Evolutionary conservation across 2,113 vertebrate genomes (phyloP), one percentile per base, ranked within the genome.

Genomic region (Oreamnos americanus): DNA sequence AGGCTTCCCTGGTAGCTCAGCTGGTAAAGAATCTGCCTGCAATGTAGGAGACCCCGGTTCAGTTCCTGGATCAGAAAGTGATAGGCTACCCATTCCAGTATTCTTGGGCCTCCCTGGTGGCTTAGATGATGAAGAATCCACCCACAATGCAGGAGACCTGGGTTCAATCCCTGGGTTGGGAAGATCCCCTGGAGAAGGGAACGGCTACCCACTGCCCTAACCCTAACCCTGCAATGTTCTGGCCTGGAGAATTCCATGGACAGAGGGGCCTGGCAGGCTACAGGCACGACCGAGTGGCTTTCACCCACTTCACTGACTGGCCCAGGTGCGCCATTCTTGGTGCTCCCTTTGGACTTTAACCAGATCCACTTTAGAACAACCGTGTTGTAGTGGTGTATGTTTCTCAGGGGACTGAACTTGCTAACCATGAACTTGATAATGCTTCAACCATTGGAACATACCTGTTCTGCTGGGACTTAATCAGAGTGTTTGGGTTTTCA

Each of bases 131-230:
- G 23, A 71, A 71, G 19, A 36, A 71, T 23, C n/a, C 9, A 71
- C 64, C 9, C 2, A 0, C 19, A 36, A 5, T 21, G n/a, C 2
- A 0, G 64, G 17, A 36, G n/a, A 71, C 10, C 2, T 12, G 64
- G 64, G 19, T 71, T 71, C 64, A 71, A 0, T 23, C 19, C 19
- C 64, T 71, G n/a, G 64, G 5, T 23, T 0, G n/a, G 64, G 9
- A 36, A 36, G 19, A 71, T 71, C n/a, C 64, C n/a, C 64, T 71
- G n/a, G 64, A 71, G 19, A 23, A 21, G 64, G 64, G 19, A 36
- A 23, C 4, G 2, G 64, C 64, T 23, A 36, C 17, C 64, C 64
- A 71, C n/a, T 71, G 64, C 64, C 9, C n/a, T 36, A n/a, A 64
- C 3, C 62, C 64, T 19, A 67, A 36, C n/a, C n/a, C 64, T 71